Evolutionary conservation across 2,797 vertebrate species (phyloP).

Genomic region (Syndactyla subalaris): DNA sequence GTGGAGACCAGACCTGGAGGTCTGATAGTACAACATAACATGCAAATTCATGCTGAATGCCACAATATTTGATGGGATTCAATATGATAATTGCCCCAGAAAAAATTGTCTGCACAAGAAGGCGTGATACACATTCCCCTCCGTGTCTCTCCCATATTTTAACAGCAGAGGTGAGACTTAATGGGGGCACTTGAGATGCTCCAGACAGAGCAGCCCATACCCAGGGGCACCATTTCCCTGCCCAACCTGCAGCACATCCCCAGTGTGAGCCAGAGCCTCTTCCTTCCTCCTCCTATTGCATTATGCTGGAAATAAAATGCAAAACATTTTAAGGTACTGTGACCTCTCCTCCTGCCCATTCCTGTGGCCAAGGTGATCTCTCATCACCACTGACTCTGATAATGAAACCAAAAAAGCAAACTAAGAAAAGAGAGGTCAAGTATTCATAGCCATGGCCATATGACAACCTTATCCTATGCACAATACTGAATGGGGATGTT

Average conservation of each 20-base stretch:
- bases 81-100: neutral
- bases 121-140: neutral
- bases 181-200: rapidly evolving
- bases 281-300: neutral
- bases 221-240: neutral
- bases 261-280: neutral
- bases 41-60: neutral
- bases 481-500: neutral
- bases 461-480: neutral
- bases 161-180: neutral
- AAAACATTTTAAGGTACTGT: neutral
- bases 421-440: neutral
- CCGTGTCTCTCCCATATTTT: neutral
- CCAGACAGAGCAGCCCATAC: neutral
- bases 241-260: neutral
- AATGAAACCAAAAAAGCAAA: rapidly evolving
- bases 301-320: neutral
- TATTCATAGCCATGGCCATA: neutral
- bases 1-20: neutral
- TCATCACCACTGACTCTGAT: neutral
- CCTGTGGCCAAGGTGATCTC: neutral
- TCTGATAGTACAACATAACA: neutral
- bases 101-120: neutral
- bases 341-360: neutral
- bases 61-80: neutral